Evolutionary conservation across 2,888 invertebrate genomes (phyloP), one percentile per base, ranked within the genome.

Genomic region (Harpalus rufipes): DNA sequence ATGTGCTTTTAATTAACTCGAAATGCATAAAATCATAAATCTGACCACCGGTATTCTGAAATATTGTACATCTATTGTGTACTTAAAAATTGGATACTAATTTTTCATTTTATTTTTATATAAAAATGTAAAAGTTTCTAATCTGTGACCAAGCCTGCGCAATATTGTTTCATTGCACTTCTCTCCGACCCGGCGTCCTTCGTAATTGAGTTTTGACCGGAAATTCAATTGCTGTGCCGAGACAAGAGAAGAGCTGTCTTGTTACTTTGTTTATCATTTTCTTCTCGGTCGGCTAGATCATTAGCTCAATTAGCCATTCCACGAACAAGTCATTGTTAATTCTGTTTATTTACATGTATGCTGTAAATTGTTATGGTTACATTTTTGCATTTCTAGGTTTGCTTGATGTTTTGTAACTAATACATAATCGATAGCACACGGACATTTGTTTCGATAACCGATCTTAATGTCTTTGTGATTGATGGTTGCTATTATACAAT

Each of bases 131-230:
- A 32, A 32, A 32, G 4, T 32, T 4, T 32, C 32, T 32, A 32
- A 4, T 4, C 32, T 32, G 3, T 3, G 32, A 6, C 32, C 32
- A 32, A 32, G 32, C 1, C 32, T 32, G 32, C 32, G 32, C 32
- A 32, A 5, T 32, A 32, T 32, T 32, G 32, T 32, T 32, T 32
- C 32, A 32, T 32, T 32, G 6, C 32, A 32, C 32, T 32, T 32
- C 5, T 32, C 32, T 68, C 68, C 44, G 14, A 14, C n/a, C 68
- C 44, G 14, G 14, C n/a, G 68, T 32, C 81, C 63, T 65, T 51
- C 44, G 81, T 81, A 81, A 82, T 82, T 82, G 72, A 82, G 81
- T 72, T 82, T 82, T 82, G 72, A 82, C 82, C 82, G 72, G 82
- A 82, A 82, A 82, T 82, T 82, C 82, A 82, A 82, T 82, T 82